Conservation (phyloP, 2,113 vertebrate species). For the Sula dactylatra region DNA sequence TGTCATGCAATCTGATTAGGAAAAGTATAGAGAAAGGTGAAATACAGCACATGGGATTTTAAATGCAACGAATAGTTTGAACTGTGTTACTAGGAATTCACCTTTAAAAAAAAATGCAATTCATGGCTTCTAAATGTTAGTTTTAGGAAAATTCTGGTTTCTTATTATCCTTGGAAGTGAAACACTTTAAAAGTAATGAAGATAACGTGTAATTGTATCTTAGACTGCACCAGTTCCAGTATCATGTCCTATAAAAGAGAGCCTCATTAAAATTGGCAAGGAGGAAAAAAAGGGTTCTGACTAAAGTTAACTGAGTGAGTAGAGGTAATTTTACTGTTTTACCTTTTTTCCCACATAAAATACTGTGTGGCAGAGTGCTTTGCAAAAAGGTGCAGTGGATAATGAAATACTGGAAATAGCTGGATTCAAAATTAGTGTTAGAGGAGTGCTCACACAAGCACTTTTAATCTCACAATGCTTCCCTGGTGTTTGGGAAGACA, state of each 20-base stretch:
- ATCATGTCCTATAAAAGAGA: not conserved
- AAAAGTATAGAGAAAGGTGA: not conserved
- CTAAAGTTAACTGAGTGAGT: not conserved
- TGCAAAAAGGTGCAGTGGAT: not conserved
- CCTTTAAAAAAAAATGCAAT: not conserved
- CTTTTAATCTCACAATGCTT: not conserved
- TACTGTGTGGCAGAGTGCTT: not conserved
- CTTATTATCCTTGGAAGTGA: not conserved
- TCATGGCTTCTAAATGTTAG: not conserved
- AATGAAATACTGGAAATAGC: not conserved
- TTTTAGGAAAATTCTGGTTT: not conserved
- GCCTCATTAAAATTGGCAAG: not conserved
- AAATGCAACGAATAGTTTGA: not conserved
- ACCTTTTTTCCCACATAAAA: not conserved
- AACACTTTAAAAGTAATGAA: slow-evolving; percentile 34
- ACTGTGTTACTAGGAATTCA: not conserved
- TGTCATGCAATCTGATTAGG: not conserved
- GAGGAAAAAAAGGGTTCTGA: not conserved
- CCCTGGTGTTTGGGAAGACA: not conserved
- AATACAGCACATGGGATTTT: not conserved
- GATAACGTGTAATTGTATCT: not conserved
- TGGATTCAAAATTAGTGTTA: not conserved
- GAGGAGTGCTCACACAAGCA: not conserved
- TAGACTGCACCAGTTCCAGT: not conserved
- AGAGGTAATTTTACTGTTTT: not conserved